Base-by-base conservation (phyloP, 2,113 vertebrate genomes). In the Campylorhamphus procurvoides region DNA sequence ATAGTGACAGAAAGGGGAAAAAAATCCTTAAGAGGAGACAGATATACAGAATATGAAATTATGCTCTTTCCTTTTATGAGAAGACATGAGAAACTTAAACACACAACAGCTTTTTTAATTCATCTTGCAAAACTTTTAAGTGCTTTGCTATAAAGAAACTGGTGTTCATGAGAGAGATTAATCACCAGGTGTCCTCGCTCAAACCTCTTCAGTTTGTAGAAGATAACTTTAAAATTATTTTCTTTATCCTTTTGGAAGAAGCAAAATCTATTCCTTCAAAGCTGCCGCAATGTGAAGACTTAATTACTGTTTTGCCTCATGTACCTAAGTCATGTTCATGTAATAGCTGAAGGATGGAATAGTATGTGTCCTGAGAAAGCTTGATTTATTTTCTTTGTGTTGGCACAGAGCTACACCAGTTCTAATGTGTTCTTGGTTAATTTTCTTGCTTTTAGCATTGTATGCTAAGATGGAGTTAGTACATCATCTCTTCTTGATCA, bases 1-100 rank as follows among this genome's bases (percentile, higher is more conserved):
- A 68, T 6, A 79, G 7, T 18, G 35, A 44, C 20, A 50, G 9
- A 17, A 46, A 7, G 1, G 3, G 5, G 3, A 1, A 0, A 1
- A 0, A 22, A 76, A 62, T 5, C 6, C 7, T 33, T 19, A 42
- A 35, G 29, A 60, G 18, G n/a, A 60, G 9, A 50, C 10, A 67
- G 3, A 10, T 14, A n/a, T 29, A 18, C 3, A n/a, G 13, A 58
- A 59, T 71, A 62, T 20, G 22, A 79, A 76, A 49, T 13, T 37
- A 19, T 0, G 0, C 14, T 83, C 4, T 73, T 4, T 60, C 23
- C 4, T 31, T 72, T 89, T 68, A 31, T 46, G 84, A 25, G 8
- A 64, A 39, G 9, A 60, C 7, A 23, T 60, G 35, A 62, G 42
- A 86, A 90, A 73, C 3, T 24, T 14, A 56, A 89, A 59, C 9